Conservation (phyloP, 2,797 vertebrate species). For the Bradypodion pumilum region DNA sequence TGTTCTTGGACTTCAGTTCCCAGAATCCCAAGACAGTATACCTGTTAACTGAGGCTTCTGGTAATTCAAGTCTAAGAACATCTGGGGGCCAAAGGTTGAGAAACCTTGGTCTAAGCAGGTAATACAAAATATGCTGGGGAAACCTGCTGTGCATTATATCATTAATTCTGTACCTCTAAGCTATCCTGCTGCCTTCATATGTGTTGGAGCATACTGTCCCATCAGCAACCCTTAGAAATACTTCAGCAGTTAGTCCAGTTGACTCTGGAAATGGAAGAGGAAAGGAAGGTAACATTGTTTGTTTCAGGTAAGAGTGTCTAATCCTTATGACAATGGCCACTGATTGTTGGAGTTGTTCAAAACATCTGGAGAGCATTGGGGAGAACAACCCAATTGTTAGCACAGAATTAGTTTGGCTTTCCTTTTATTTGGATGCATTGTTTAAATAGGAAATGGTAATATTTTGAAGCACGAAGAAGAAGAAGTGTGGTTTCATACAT, state of each 20-base stretch:
- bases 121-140: not conserved
- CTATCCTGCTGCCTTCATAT: not conserved
- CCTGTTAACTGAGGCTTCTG: too few species aligned
- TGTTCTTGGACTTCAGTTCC: too few species aligned
- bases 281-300: not conserved
- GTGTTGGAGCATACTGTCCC: not conserved
- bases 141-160: not conserved
- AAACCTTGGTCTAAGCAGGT: too few species aligned
- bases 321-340: not conserved
- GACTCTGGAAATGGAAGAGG: not conserved
- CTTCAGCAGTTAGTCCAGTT: not conserved
- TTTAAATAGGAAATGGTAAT: constrained; percentile 19
- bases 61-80: too few species aligned
- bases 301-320: not conserved
- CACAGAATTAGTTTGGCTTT: not conserved
- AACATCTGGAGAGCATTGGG: not conserved
- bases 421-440: constrained; percentile 10
- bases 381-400: too few species aligned
- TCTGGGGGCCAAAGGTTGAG: too few species aligned
- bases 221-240: too few species aligned
- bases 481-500: constrained; percentile 22
- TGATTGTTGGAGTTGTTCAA: not conserved
- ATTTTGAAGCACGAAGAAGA: constrained; percentile 17
- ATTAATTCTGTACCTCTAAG: not conserved
- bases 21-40: too few species aligned